Evolutionary conservation across 2,113 vertebrate species (phyloP).

Genomic region (Tympanuchus pallidicinctus): DNA sequence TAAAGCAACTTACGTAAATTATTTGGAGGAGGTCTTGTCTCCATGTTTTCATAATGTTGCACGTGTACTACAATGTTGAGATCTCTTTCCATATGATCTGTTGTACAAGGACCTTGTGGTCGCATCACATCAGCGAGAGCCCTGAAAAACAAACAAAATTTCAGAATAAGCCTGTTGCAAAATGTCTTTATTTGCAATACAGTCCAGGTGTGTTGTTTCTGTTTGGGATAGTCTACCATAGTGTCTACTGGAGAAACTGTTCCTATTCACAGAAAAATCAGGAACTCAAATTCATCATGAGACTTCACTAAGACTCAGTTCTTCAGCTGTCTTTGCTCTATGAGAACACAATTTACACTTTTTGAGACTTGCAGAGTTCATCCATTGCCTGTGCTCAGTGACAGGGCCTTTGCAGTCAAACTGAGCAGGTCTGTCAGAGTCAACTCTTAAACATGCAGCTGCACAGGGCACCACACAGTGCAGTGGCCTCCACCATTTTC

Average conservation of each 20-base stretch:
- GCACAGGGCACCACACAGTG: background rate
- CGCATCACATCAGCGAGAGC: conserved; percentile 96
- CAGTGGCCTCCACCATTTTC: background rate
- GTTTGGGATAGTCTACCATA: background rate
- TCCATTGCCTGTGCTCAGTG: background rate
- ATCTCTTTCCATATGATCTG: conserved; percentile 92
- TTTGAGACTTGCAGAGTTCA: background rate
- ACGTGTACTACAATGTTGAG: conserved; percentile 93
- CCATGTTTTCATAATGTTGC: conserved; percentile 93
- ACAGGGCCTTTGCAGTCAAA: background rate
- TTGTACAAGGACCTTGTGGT: conserved; percentile 91
- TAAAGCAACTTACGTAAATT: conserved; percentile 90
- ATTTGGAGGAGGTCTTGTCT: conserved; percentile 86
- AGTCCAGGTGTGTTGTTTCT: background rate
- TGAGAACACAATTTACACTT: background rate
- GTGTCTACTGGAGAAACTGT: background rate
- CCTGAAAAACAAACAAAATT: conserved; percentile 79
- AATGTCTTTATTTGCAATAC: background rate
- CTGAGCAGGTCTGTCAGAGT: background rate
- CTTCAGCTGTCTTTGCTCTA: background rate
- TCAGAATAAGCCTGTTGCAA: background rate
- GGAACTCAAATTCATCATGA: background rate
- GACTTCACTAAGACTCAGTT: conserved; percentile 9
- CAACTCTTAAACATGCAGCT: background rate
- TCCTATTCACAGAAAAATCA: background rate